Evolutionary conservation across 2,797 vertebrate species (phyloP), one percentile per base, ranked within the genome.

Genomic region (Anomalospiza imberbis): DNA sequence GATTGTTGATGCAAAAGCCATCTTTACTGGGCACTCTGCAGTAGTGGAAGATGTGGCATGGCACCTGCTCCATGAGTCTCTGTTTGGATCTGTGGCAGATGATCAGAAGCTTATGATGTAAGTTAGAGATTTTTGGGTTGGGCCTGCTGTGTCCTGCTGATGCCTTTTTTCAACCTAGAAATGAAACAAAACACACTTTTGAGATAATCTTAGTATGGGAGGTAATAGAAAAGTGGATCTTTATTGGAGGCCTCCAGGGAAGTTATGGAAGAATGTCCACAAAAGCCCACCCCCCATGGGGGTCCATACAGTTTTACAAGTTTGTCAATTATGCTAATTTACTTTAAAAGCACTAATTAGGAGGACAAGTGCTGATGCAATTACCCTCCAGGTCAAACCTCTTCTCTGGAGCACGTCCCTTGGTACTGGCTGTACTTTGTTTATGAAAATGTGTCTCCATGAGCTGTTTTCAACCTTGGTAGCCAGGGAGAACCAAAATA

Each of bases 81-180:
- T 99, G 36, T 99, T 99, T 94, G 99, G 99, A 89, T 99, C 99
- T 0, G 98, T 99, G 75, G 99, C 99, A 2, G 99, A 99, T 73
- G 99, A 99, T 97, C 99, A 99, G 98, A 99, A 99, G 85, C 98
- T 99, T 40, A 99, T 99, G 99, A 99, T 99, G 98, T 99, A 95
- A 98, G 99, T 73, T 47, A 31, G 66, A 3, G 1, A 21, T 78
- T 80, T 74, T n/a, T 42, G 19, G 36, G 3, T 60, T 31, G 25
- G 48, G 25, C 10, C 8, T 66, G 16, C 42, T 77, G 7, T 58
- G 31, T 87, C 38, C 53, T 60, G 54, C 31, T 68, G 65, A 60
- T 68, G 45, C 36, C 20, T 34, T 42, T 80, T 50, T 60, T 80
- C 36, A 60, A 42, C 25, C 44, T 50, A n/a, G 44, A 50, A 58